Percentiles rank a stretch among this genome's conserved stretches.
Conservation (phyloP, 2,797 vertebrate species). For the Gymnothorax javanicus region DNA sequence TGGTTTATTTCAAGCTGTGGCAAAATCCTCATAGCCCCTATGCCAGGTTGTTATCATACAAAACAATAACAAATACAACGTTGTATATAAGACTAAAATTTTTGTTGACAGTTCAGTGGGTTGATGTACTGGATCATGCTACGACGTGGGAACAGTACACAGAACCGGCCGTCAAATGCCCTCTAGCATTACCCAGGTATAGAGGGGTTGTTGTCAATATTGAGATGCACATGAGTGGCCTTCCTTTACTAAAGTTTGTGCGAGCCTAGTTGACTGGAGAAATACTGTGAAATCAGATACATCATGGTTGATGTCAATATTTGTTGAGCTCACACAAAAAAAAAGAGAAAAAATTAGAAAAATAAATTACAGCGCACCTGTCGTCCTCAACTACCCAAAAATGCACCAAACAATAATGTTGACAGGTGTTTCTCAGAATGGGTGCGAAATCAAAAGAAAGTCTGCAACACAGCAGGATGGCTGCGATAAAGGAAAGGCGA, state of each 20-base stretch:
- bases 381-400: neutral
- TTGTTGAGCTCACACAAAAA: neutral
- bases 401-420: neutral
- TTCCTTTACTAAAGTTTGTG: too few species aligned
- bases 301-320: neutral
- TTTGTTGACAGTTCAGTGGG: too few species aligned
- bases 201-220: too few species aligned
- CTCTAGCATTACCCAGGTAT: too few species aligned
- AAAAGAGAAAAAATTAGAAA: neutral
- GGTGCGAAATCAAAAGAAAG: neutral
- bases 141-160: too few species aligned
- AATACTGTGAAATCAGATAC: neutral
- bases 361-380: neutral
- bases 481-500: neutral
- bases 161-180: too few species aligned
- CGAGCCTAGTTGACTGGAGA: neutral
- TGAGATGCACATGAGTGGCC: too few species aligned
- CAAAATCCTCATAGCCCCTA: neutral
- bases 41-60: too few species aligned
- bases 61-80: too few species aligned
- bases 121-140: too few species aligned
- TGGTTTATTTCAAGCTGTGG: neutral
- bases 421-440: neutral
- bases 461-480: neutral
- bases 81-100: too few species aligned